A percentile compares a stretch with the other conserved stretches of the same genome.
Conservation (phyloP, 2,113 vertebrate species). For the Xerus inauris region DNA sequence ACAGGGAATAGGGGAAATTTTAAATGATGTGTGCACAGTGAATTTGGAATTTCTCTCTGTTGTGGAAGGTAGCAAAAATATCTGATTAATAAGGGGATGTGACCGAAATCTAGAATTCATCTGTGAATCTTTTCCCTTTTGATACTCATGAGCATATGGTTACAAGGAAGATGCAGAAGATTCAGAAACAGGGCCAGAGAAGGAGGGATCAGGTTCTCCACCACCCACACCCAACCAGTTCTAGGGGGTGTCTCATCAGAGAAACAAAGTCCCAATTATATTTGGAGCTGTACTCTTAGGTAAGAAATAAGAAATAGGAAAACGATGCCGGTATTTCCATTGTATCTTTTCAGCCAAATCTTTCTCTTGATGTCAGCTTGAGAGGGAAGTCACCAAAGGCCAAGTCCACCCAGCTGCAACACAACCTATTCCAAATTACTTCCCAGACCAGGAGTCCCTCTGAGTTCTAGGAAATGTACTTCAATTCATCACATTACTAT, state of each 20-base stretch:
- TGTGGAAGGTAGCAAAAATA: conserved; percentile 63
- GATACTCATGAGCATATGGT: not conserved
- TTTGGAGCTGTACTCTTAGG: not conserved
- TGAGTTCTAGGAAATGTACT: not conserved
- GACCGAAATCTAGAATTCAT: not conserved
- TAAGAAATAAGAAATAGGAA: conserved; percentile 1
- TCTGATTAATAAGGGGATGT: conserved; percentile 35
- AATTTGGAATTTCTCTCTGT: conserved; percentile 78
- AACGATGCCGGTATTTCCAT: not conserved
- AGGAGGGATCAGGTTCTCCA: not conserved
- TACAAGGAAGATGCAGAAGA: not conserved
- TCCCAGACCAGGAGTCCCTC: not conserved
- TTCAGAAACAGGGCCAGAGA: not conserved
- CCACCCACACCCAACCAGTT: not conserved
- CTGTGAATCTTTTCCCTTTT: not conserved
- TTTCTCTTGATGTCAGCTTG: not conserved
- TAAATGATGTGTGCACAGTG: conserved; percentile 81
- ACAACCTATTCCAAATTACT: not conserved
- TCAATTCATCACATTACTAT: not conserved
- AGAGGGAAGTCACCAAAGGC: not conserved
- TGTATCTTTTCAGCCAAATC: not conserved
- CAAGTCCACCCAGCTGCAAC: not conserved
- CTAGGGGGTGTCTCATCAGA: not conserved
- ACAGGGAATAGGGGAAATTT: conserved; percentile 77
- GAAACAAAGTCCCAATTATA: not conserved